A percentile compares a stretch with the other conserved stretches of the same genome.
Conservation (phyloP, 2,888 invertebrate species). For the Drosophila nr. perissopoda region DNA sequence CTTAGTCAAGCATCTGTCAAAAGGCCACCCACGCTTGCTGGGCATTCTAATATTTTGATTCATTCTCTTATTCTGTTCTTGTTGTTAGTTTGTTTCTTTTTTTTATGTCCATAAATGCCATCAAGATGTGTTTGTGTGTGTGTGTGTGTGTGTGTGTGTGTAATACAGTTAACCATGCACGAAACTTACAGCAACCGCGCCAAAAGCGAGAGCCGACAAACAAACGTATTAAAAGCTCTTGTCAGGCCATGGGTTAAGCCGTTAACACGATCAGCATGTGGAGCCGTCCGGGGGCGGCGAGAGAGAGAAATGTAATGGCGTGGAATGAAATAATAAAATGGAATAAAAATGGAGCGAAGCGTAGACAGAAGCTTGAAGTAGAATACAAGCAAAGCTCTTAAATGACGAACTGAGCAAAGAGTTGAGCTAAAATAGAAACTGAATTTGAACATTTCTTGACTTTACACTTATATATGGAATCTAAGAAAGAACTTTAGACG, state of each 20-base stretch:
- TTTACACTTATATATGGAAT: not conserved
- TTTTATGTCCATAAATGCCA: slow-evolving; percentile 33
- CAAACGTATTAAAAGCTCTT: slow-evolving; percentile 36
- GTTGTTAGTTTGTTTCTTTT: not conserved
- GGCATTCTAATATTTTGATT: not conserved
- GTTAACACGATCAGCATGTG: slow-evolving; percentile 2
- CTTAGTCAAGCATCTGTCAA: slow-evolving; percentile 17
- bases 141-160: slow-evolving; percentile 29
- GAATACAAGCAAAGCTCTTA: not conserved
- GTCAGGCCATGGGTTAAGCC: slow-evolving; percentile 12
- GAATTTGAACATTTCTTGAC: not conserved
- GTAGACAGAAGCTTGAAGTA: slow-evolving; percentile 5
- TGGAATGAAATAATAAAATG: slow-evolving; percentile 16
- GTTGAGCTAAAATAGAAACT: not conserved
- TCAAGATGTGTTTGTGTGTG: slow-evolving; percentile 1
- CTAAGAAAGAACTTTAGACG: not conserved
- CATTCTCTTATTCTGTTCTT: slow-evolving; percentile 1
- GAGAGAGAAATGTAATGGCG: slow-evolving; percentile 2
- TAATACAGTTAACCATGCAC: slow-evolving; percentile 56
- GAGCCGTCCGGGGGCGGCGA: not conserved
- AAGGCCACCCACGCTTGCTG: slow-evolving; percentile 58
- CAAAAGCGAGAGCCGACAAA: slow-evolving; percentile 30
- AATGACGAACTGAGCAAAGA: not conserved
- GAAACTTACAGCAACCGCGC: slow-evolving; percentile 29
- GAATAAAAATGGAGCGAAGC: slow-evolving; percentile 21